phyloP scores from a whole-genome alignment of 2,797 vertebrate species.

The Pseudomugil gertrudae region DNA sequence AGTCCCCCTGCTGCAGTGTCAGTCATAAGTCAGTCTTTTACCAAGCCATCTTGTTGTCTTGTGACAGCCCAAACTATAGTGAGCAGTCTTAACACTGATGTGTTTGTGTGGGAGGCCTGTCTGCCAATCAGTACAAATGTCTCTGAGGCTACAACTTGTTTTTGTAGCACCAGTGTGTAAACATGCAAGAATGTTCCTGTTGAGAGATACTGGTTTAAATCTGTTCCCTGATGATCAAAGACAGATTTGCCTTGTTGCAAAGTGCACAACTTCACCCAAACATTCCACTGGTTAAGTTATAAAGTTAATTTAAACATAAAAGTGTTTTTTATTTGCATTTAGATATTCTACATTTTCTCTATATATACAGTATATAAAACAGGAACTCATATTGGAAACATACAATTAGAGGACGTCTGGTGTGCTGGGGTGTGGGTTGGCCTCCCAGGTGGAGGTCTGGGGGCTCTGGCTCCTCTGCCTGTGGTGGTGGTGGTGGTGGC shows the following conservation, averaged over 20 bases:
- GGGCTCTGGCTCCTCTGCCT: too few relatives aligned
- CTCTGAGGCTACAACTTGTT: slow-evolving; percentile 12
- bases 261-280: not conserved
- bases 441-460: too few relatives aligned
- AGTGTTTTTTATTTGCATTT: not conserved
- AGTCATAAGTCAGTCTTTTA: slow-evolving; percentile 64
- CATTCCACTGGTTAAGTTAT: not conserved
- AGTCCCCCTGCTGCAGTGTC: slow-evolving; percentile 63
- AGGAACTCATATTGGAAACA: not conserved
- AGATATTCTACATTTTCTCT: not conserved
- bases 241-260: not conserved
- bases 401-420: not conserved
- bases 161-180: not conserved
- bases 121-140: slow-evolving; percentile 50
- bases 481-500: too few relatives aligned
- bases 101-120: slow-evolving; percentile 52
- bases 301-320: not conserved
- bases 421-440: too few relatives aligned
- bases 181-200: not conserved
- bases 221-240: slow-evolving; percentile 11
- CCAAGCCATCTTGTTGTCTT: slow-evolving; percentile 53
- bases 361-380: not conserved
- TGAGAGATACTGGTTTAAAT: not conserved
- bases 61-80: slow-evolving; percentile 61
- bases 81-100: slow-evolving; percentile 56